These are phyloP conservation scores for Actinia equina DNA, from an alignment of 64 coral and sea anemone genomes.

Conservation along the genomic window DNA sequence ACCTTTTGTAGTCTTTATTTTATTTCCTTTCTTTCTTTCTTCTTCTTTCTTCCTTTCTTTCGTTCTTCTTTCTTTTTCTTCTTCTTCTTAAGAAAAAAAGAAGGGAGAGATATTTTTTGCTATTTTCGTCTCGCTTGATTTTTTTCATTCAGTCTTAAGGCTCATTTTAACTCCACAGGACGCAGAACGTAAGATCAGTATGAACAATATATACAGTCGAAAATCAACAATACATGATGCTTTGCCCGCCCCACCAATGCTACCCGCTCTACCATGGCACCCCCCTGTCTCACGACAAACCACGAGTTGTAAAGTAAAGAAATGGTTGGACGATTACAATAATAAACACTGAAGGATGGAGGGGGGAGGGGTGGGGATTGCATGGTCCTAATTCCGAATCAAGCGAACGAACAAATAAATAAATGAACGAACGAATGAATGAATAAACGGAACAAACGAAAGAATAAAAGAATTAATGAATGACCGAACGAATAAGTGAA, in stretches of 20 bases:
- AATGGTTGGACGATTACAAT: slow-evolving; percentile 11
- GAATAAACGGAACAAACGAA: neutral
- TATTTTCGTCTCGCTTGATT: neutral
- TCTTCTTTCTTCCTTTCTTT: too few species aligned
- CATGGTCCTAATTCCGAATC: too few species aligned
- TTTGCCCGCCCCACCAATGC: neutral
- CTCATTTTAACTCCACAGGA: neutral
- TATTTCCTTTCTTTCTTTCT: too few species aligned
- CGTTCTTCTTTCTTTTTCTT: too few species aligned
- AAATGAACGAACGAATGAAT: too few species aligned
- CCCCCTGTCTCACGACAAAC: neutral
- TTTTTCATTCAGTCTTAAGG: neutral
- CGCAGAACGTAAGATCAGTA: slow-evolving; percentile 6
- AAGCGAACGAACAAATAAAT: too few species aligned
- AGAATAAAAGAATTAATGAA: neutral
- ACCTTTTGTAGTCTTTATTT: too few species aligned
- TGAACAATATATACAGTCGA: slow-evolving; percentile 13
- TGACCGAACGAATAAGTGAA: too few species aligned
- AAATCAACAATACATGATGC: neutral
- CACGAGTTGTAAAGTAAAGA: slow-evolving; percentile 1
- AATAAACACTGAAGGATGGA: neutral
- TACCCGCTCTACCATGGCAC: neutral
- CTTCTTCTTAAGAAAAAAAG: too few species aligned
- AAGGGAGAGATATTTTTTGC: neutral
- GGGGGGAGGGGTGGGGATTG: too few species aligned